Evolutionary conservation across 2,113 vertebrate genomes (phyloP).

Genomic region (Romanogobio albipinnatus): DNA sequence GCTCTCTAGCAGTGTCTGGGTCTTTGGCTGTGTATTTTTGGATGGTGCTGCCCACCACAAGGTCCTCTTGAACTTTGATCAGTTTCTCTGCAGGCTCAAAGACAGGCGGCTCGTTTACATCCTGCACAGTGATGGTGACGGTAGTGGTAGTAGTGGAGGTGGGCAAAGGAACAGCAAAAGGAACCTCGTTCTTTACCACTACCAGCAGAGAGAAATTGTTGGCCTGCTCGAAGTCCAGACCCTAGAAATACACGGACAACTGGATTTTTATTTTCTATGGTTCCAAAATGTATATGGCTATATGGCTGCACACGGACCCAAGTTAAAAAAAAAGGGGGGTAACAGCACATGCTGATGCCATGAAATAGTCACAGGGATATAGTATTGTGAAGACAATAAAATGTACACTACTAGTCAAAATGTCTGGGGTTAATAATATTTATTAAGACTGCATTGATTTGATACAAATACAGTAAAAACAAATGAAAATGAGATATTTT

Average conservation of each 20-base stretch:
- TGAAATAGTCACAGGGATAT: too few species aligned
- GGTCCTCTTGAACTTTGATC: slow-evolving; percentile 68
- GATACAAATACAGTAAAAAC: too few species aligned
- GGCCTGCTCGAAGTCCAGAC: slow-evolving; percentile 81
- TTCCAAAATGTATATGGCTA: neutral
- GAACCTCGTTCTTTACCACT: slow-evolving; percentile 67
- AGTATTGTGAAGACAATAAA: too few species aligned
- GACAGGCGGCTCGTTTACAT: slow-evolving; percentile 73
- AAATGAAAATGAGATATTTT: too few species aligned
- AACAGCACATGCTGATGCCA: too few species aligned
- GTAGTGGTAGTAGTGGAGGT: slow-evolving; percentile 82
- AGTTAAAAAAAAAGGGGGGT: too few species aligned
- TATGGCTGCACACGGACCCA: too few species aligned
- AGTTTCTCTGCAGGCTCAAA: slow-evolving; percentile 72
- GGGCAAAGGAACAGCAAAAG: slow-evolving; percentile 57
- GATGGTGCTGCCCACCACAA: slow-evolving; percentile 65
- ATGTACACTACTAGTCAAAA: neutral
- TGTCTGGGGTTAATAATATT: neutral
- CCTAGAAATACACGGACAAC: slow-evolving; percentile 61
- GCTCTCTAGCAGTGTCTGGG: slow-evolving; percentile 74
- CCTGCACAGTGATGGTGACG: slow-evolving; percentile 73
- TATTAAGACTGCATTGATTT: neutral
- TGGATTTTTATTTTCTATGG: neutral
- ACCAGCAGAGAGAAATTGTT: slow-evolving; percentile 71
- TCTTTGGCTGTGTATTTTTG: slow-evolving; percentile 77